Base-by-base conservation (phyloP, 2,888 invertebrate genomes). In the Andrena minutula region DNA sequence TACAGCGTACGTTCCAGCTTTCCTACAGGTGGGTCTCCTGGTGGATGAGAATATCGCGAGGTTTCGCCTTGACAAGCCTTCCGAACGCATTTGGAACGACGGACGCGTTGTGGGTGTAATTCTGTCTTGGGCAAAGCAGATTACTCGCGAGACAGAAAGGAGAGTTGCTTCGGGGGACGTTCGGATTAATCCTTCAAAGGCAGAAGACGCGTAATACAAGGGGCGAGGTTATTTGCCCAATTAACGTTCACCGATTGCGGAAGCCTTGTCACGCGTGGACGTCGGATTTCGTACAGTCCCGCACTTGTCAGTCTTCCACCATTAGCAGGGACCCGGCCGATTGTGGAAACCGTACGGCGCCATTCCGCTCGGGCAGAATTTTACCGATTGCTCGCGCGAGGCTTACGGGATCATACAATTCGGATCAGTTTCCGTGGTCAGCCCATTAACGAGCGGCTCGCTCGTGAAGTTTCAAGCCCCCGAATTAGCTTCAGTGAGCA, bases 221-320 rank as follows among this genome's bases (percentile, higher is more conserved):
- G 28, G 32, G 28, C 49, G 49, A 68, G 74, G 82, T 89, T 86
- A 86, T 85, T 84, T 81, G 79, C 77, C 74, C 79, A 83, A 86
- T 87, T 79, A 89, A 85, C 72, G 70, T 74, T 70, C 58, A 41
- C 51, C 28, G 16, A 51, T 41, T 49, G 32, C n/a, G n/a, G 83
- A 86, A 88, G 71, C 85, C 86, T 47, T 8, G 69, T 49, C 41
- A 41, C 75, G 65, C 76, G 78, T 58, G 75, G 32, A 49, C 56
- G 5, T 30, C 49, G 64, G 76, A 85, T 79, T 86, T 68, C 49
- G 69, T 65, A 63, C 56, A 30, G 73, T 49, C 64, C 41, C 12
- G 71, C 74, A 80, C 47, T 77, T 83, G 56, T 6, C 60, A n/a
- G 85, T 69, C 73, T 86, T 85, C 85, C 28, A 23, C 53, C 73